These are phyloP conservation scores for Perdix hodgsoniae DNA, from an alignment of 2,797 vertebrate genomes.

Conservation along the genomic window DNA sequence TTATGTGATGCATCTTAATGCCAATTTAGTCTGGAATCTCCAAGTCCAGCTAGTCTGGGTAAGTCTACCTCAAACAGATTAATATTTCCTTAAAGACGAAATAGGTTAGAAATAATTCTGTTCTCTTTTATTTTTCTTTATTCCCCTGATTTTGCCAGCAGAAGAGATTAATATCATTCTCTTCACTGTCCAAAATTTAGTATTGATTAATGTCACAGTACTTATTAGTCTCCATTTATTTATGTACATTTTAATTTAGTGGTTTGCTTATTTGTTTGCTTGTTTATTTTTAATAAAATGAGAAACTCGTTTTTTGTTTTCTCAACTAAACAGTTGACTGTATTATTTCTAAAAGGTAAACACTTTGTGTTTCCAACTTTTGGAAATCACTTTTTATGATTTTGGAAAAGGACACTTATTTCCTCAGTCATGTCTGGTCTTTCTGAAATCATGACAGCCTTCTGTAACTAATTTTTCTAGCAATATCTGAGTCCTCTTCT, in stretches of 20 bases:
- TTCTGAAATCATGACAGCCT: neutral
- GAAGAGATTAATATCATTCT: neutral
- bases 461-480: accelerated
- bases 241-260: neutral
- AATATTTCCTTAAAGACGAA: neutral
- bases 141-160: neutral
- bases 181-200: neutral
- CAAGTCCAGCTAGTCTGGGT: neutral
- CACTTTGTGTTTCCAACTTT: neutral
- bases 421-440: neutral
- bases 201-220: neutral
- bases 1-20: neutral
- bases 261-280: neutral
- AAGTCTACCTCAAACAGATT: neutral
- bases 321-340: neutral
- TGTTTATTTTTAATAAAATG: neutral
- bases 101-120: neutral
- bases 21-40: neutral
- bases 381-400: neutral
- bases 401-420: neutral
- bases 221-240: neutral
- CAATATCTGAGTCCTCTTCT: neutral
- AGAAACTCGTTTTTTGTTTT: neutral
- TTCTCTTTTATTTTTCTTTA: neutral
- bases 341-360: neutral